Evolutionary conservation across 2,797 vertebrate genomes (phyloP).

Genomic region (Diplodus sargus): DNA sequence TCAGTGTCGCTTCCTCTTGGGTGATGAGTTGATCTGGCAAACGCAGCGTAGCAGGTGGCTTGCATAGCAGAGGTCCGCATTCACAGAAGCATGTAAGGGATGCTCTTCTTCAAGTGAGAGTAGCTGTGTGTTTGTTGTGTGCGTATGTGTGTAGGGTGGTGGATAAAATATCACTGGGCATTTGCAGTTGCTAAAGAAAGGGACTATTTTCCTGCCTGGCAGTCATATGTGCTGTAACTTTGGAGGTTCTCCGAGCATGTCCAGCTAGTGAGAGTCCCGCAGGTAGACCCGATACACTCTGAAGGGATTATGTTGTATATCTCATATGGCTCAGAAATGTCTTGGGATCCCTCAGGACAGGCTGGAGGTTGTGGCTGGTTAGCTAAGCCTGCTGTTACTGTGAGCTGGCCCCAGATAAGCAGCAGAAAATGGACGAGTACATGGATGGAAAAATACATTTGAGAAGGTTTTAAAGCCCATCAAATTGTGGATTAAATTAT

Average conservation of each 20-base stretch:
- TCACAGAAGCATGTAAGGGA: constrained; percentile 53
- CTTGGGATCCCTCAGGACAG: neutral
- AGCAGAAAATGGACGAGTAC: neutral
- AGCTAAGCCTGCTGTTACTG: neutral
- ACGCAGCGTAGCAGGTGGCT: constrained; percentile 56
- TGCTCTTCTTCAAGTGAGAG: constrained; percentile 25
- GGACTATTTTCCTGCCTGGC: constrained; percentile 31
- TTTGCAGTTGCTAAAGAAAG: constrained; percentile 9
- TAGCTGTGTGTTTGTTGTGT: constrained; percentile 21
- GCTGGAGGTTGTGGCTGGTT: neutral
- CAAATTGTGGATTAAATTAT: neutral
- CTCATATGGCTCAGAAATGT: constrained; percentile 1
- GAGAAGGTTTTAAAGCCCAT: neutral
- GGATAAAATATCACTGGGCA: constrained; percentile 30
- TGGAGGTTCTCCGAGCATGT: neutral
- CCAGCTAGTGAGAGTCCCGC: neutral
- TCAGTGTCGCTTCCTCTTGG: constrained; percentile 60
- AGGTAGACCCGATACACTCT: neutral
- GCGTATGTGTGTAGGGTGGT: constrained; percentile 15
- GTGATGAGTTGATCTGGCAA: constrained; percentile 62
- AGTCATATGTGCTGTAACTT: neutral
- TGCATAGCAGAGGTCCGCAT: constrained; percentile 56
- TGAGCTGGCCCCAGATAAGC: neutral
- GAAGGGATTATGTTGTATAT: neutral
- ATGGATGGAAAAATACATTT: neutral